These are phyloP conservation scores for Nestor notabilis DNA, from an alignment of 2,113 vertebrate species.

Conservation along the genomic window DNA sequence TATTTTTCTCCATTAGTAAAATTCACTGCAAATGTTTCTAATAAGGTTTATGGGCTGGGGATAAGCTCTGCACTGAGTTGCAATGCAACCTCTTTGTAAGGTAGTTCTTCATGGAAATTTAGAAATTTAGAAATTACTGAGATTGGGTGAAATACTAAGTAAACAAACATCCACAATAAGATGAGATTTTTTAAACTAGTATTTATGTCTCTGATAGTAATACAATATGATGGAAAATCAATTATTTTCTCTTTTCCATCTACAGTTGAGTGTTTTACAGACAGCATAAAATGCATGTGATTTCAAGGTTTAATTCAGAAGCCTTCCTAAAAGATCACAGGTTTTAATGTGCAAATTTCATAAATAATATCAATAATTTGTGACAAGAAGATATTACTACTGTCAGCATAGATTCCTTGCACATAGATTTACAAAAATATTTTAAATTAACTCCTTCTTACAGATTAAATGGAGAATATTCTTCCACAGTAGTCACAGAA, in stretches of 20 bases:
- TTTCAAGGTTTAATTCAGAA: constrained; percentile 48
- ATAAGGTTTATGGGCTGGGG: rapidly evolving
- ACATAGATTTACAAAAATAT: neutral
- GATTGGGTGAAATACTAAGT: neutral
- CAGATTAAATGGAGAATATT: neutral
- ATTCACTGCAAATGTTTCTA: neutral
- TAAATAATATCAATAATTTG: neutral
- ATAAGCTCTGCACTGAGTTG: neutral
- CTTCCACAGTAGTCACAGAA: neutral
- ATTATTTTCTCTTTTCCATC: constrained; percentile 41
- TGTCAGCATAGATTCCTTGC: neutral
- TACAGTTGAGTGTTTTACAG: constrained; percentile 15
- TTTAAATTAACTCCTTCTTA: neutral
- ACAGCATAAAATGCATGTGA: neutral
- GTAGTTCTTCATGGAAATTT: neutral
- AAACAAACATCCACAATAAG: neutral
- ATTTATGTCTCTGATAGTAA: constrained; percentile 24
- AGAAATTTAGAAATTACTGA: neutral
- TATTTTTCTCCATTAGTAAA: neutral
- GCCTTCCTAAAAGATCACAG: neutral
- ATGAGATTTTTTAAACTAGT: neutral
- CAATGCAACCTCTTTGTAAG: neutral
- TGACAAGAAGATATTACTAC: neutral
- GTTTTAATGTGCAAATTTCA: neutral
- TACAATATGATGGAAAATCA: constrained; percentile 54